Conservation (phyloP, 2,888 invertebrate genomes). For the Eupithecia centaureata region DNA sequence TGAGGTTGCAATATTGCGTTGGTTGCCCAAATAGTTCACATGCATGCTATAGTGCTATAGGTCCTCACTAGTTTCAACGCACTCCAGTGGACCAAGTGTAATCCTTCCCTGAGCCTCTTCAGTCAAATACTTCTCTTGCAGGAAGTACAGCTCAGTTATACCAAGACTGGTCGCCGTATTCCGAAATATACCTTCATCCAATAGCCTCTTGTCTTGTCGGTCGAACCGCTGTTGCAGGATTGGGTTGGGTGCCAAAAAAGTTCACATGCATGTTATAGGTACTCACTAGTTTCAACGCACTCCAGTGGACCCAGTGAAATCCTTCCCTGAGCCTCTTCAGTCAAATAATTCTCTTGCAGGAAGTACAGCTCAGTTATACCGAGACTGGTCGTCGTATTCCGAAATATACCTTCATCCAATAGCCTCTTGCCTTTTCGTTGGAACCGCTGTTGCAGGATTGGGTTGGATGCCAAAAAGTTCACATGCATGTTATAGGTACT, state of each 20-base stretch:
- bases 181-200: slow-evolving; percentile 94
- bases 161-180: slow-evolving; percentile 92
- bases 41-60: background rate
- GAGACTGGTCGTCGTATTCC: slow-evolving; percentile 90
- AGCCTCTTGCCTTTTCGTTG: slow-evolving; percentile 91
- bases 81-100: slow-evolving; percentile 96
- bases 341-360: slow-evolving; percentile 92
- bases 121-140: slow-evolving; percentile 92
- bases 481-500: too few species aligned
- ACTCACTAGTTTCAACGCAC: slow-evolving; percentile 96
- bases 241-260: too few species aligned
- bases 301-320: slow-evolving; percentile 95
- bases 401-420: slow-evolving; percentile 94
- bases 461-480: too few species aligned
- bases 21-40: background rate
- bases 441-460: slow-evolving; percentile 94
- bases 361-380: slow-evolving; percentile 97
- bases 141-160: slow-evolving; percentile 94
- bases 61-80: slow-evolving; percentile 96
- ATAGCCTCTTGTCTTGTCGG: slow-evolving; percentile 91
- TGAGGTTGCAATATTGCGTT: too few species aligned
- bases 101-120: too few species aligned
- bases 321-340: too few species aligned
- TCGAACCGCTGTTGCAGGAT: slow-evolving; percentile 94
- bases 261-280: too few species aligned